Evolutionary conservation across 2,113 vertebrate species (phyloP), one percentile per base, ranked within the genome.

Genomic region (Poeciliopsis turrubarensis): DNA sequence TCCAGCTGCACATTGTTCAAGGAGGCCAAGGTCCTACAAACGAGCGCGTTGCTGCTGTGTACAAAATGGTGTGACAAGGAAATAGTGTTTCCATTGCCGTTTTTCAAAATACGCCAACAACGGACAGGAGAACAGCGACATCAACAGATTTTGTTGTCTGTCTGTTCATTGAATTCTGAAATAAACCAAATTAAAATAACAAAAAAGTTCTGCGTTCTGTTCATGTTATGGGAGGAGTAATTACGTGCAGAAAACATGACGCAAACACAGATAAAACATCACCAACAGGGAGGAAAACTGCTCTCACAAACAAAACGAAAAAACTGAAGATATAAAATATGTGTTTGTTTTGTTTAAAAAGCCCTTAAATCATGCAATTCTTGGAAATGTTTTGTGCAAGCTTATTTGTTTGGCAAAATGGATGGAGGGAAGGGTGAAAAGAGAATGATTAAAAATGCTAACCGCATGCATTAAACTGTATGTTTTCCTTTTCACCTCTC

Each of bases 401-500:
- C 64, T 25, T 85, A 54, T 72, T 66, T 80, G 19, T 73, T 65
- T 34, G 19, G 37, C 34, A 37, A 57, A 65, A 65, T 47, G 41
- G 66, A 65, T 51, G 81, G 64, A 81, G 78, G 75, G 75, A 87
- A 41, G 39, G 39, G 39, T 89, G 85, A 86, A 91, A 82, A 84
- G 82, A 83, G 79, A 88, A 91, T 91, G 87, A 94, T 93, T 93
- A 90, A 95, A 94, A 94, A 89, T 90, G 79, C 87, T 92, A 94
- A 94, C 93, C 82, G 82, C 85, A 83, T 91, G 87, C 89, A 88
- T 87, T 91, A 94, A 83, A 85, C 92, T 88, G 89, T 91, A 74
- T 85, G 80, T 85, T 87, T 90, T 87, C 79, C 77, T 77, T 78
- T 65, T 65, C 70, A 57, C 51, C 51, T 57, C 51, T 57, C 25